Conservation (phyloP, 2,113 vertebrate genomes). For the Anguilla rostrata region DNA sequence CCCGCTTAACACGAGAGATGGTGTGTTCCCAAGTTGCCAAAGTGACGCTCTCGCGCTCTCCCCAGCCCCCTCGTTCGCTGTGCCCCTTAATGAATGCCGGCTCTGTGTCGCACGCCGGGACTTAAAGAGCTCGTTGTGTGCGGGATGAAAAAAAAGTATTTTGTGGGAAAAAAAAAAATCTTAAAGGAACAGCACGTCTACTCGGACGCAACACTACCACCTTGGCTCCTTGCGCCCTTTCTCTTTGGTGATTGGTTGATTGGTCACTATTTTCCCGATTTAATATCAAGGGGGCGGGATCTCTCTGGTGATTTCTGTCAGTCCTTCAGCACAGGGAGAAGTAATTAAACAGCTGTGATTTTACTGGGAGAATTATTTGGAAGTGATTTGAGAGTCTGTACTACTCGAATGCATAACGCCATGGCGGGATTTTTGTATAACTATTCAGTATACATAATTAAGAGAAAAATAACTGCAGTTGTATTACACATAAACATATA, state of each 20-base stretch:
- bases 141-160: constrained; percentile 50
- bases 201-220: constrained; percentile 21
- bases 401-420: not conserved
- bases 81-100: constrained; percentile 71
- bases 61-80: constrained; percentile 36
- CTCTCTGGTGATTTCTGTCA: constrained; percentile 18
- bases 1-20: constrained; percentile 3
- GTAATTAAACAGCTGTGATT: not conserved
- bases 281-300: constrained; percentile 43
- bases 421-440: not conserved
- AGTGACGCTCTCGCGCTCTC: constrained; percentile 19
- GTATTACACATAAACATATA: not conserved
- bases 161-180: constrained; percentile 59
- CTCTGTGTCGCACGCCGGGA: constrained; percentile 69
- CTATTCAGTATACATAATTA: not conserved
- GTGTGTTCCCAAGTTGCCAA: constrained; percentile 20
- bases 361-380: not conserved
- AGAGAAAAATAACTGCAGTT: not conserved
- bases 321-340: not conserved
- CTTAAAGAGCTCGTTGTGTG: constrained; percentile 79
- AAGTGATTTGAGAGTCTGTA: not conserved
- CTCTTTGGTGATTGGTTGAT: constrained; percentile 54
- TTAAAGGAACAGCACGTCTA: constrained; percentile 69
- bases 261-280: constrained; percentile 26
- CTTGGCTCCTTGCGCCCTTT: not conserved